Evolutionary conservation across 2,113 vertebrate genomes (phyloP).

Genomic region (Monarcha castaneiventris): DNA sequence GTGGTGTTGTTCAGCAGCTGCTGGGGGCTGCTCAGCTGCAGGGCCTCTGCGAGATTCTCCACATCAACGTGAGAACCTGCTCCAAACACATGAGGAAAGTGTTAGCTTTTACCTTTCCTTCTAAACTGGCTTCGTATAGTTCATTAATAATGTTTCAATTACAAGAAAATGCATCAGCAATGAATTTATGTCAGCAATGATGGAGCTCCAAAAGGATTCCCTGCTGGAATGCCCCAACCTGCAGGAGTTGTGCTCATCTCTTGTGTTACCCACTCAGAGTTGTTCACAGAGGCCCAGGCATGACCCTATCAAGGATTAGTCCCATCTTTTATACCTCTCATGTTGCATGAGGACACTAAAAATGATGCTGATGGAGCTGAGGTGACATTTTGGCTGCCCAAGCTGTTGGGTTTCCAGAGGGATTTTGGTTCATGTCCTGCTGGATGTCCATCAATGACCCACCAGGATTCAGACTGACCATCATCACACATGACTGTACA

Average conservation of each 20-base stretch:
- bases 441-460: background rate
- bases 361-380: background rate
- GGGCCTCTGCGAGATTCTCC: conserved; percentile 51
- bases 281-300: background rate
- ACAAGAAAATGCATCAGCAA: background rate
- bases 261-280: background rate
- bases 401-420: background rate
- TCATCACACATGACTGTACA: background rate
- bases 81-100: background rate
- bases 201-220: background rate
- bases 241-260: background rate
- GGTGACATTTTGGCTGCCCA: background rate
- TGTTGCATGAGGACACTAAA: background rate
- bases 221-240: background rate
- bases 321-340: background rate
- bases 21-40: conserved; percentile 43
- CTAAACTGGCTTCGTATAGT: background rate
- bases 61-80: conserved; percentile 36
- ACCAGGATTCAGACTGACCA: background rate
- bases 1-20: background rate
- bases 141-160: background rate
- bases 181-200: background rate
- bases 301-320: background rate
- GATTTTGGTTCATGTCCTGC: background rate
- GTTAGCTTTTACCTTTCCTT: background rate